Percentiles rank a stretch among this genome's conserved stretches.
phyloP scores from a whole-genome alignment of 1,140 invertebrate species.

The Drosophila pandora region DNA sequence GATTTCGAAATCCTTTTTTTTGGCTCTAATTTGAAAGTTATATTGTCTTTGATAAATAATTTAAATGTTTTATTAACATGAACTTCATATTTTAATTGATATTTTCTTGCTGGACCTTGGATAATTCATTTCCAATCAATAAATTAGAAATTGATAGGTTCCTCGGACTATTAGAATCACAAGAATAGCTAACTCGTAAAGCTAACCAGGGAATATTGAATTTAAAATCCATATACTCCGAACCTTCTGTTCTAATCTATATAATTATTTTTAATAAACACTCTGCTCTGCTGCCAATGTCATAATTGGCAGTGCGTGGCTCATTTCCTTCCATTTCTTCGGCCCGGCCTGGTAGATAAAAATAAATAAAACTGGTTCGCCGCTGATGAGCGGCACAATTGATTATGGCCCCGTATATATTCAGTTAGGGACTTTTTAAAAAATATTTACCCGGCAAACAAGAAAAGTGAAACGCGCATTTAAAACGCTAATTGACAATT shows the following conservation, averaged over 20 bases:
- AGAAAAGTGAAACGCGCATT: slow-evolving; percentile 52
- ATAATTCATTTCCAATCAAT: not conserved
- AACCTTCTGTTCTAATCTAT: not conserved
- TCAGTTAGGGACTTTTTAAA: slow-evolving; percentile 32
- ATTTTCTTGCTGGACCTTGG: not conserved
- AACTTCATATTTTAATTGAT: not conserved
- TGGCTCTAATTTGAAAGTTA: no score
- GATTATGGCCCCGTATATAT: slow-evolving; percentile 24
- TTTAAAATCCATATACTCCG: not conserved
- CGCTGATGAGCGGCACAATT: slow-evolving; percentile 45
- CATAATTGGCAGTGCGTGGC: slow-evolving; percentile 30
- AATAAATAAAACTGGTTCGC: slow-evolving; percentile 41
- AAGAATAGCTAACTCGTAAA: not conserved
- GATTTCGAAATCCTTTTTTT: no score
- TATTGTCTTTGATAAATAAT: no score
- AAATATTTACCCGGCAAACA: slow-evolving; percentile 50
- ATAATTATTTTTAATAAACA: slow-evolving; percentile 4
- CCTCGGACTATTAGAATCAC: not conserved
- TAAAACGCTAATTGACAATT: slow-evolving; percentile 60
- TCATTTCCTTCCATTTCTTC: slow-evolving; percentile 36
- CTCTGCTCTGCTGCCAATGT: slow-evolving; percentile 13
- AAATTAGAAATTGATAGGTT: not conserved
- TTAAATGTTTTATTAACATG: no score
- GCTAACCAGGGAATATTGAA: not conserved
- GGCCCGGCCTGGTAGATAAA: slow-evolving; percentile 4